Conservation (phyloP, 2,113 vertebrate genomes). For the Neomonachus schauinslandi region DNA sequence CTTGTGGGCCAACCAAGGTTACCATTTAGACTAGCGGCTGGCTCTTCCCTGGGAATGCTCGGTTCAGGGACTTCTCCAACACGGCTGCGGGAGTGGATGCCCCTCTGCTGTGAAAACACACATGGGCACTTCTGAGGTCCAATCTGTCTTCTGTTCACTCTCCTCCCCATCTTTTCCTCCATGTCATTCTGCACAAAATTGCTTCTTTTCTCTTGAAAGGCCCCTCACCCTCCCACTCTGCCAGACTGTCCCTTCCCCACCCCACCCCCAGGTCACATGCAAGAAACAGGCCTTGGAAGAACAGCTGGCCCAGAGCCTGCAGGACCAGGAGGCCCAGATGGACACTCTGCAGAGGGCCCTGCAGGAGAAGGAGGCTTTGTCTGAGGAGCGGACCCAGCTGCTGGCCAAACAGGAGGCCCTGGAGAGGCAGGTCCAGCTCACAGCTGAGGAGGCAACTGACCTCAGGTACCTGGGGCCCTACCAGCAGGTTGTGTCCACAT, state of each 20-base stretch:
- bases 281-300: slow-evolving; percentile 84
- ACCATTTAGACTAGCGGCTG: neutral
- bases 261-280: slow-evolving; percentile 79
- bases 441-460: slow-evolving; percentile 85
- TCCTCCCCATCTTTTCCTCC: neutral
- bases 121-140: accelerated
- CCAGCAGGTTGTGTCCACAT: accelerated
- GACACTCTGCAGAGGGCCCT: slow-evolving; percentile 78
- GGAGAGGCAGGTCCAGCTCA: slow-evolving; percentile 85
- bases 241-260: neutral
- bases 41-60: neutral
- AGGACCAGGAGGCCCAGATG: slow-evolving; percentile 85
- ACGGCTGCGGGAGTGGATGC: accelerated
- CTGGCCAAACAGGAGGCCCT: slow-evolving; percentile 85
- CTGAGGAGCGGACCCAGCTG: slow-evolving; percentile 86
- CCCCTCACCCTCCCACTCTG: neutral
- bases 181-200: accelerated
- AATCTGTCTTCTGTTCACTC: accelerated
- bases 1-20: neutral
- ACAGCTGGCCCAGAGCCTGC: slow-evolving; percentile 83
- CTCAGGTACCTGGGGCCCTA: slow-evolving; percentile 88
- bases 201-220: neutral
- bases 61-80: accelerated
- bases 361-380: slow-evolving; percentile 85
- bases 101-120: neutral